Conservation (phyloP, 2,113 vertebrate genomes). For the Ahaetulla prasina region DNA sequence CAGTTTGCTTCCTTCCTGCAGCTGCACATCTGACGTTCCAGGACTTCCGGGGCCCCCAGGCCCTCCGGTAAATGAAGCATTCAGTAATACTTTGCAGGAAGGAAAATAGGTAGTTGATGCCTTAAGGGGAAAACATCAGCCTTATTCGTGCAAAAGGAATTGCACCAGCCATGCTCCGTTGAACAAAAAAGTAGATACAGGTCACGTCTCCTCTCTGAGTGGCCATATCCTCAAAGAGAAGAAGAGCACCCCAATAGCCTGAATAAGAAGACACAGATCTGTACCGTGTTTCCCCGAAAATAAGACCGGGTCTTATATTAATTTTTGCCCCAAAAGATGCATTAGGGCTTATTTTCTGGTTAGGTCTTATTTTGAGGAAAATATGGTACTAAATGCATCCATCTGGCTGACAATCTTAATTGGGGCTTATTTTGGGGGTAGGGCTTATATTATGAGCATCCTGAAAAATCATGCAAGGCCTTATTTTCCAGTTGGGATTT, state of each 20-base stretch:
- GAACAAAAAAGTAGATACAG: neutral
- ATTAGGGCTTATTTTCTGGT: too few species aligned
- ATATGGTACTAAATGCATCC: too few species aligned
- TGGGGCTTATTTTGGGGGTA: too few species aligned
- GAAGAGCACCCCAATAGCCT: neutral
- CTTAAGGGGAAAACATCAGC: neutral
- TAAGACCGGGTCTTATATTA: too few species aligned
- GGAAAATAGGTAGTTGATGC: neutral
- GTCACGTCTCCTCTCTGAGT: neutral
- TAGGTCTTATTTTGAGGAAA: too few species aligned
- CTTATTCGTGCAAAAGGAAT: neutral
- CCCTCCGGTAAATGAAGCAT: slow-evolving; percentile 71
- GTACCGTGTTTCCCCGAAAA: too few species aligned
- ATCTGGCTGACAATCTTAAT: too few species aligned
- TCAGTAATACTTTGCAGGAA: neutral
- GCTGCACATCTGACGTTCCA: slow-evolving; percentile 73
- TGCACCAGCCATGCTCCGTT: neutral
- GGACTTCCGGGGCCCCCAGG: slow-evolving; percentile 80
- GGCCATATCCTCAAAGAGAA: neutral
- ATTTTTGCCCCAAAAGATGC: too few species aligned
- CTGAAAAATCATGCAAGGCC: too few species aligned
- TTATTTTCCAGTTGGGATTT: too few species aligned
- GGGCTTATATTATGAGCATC: too few species aligned
- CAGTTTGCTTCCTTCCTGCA: slow-evolving; percentile 69
- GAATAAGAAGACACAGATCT: neutral